Evolutionary conservation across 2,113 vertebrate species (phyloP).

Genomic region (Microcebus griseorufus): DNA sequence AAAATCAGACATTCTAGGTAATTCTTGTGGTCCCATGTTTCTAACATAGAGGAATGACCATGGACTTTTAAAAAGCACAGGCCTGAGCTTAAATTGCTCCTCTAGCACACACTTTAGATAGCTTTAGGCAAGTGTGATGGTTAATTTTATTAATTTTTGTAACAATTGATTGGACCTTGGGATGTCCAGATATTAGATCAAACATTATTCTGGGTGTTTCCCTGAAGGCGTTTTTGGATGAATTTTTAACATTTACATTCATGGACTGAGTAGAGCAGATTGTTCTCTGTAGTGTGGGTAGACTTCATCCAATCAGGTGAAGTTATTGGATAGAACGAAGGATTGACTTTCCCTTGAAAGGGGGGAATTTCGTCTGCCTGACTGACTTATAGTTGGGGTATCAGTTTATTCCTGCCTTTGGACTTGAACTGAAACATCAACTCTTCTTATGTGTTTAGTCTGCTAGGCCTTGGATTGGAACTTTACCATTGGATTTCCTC

Average conservation of each 20-base stretch:
- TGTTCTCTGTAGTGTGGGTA: neutral
- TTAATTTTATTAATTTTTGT: neutral
- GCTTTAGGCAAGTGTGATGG: neutral
- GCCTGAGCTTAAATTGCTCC: neutral
- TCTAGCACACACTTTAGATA: neutral
- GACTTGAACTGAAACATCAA: neutral
- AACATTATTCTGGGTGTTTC: neutral
- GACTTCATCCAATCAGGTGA: neutral
- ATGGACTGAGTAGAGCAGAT: neutral
- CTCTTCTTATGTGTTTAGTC: neutral
- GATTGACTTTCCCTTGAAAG: neutral
- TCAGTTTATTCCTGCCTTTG: neutral
- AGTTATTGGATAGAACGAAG: neutral
- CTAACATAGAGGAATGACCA: neutral
- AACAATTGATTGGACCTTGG: neutral
- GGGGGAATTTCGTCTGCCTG: neutral
- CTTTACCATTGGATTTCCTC: neutral
- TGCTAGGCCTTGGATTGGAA: neutral
- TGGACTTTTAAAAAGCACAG: neutral
- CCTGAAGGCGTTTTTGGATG: neutral
- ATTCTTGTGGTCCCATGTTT: neutral
- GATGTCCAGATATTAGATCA: neutral
- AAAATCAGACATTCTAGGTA: neutral
- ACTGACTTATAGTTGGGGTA: neutral
- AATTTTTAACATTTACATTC: neutral